Evolutionary conservation across 2,797 vertebrate genomes (phyloP).

Genomic region (Sebastes iracundus): DNA sequence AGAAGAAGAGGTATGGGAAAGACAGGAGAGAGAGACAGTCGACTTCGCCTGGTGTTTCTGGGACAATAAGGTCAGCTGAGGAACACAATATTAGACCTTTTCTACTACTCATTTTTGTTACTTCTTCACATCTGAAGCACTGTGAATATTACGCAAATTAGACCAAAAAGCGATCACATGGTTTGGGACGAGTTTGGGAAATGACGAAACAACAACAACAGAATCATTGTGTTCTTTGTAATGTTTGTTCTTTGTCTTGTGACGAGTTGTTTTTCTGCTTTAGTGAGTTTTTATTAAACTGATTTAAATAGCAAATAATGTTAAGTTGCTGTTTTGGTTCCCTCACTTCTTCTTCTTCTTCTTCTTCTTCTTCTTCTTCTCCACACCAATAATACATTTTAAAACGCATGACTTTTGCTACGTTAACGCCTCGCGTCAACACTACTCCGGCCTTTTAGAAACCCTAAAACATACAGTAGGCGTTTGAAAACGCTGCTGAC

Average conservation of each 20-base stretch:
- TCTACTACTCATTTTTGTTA: too few relatives aligned
- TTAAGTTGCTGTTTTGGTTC: background rate
- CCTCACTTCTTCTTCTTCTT: background rate
- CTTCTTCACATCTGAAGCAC: background rate
- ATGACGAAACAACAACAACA: background rate
- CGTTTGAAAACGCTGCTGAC: too few relatives aligned
- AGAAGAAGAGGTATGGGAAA: slow-evolving; percentile 8
- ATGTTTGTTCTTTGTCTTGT: background rate
- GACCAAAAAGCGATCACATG: background rate
- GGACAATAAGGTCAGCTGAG: background rate
- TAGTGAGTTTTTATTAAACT: too few relatives aligned
- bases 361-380: background rate
- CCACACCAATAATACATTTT: background rate
- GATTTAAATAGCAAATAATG: too few relatives aligned
- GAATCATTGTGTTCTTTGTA: background rate
- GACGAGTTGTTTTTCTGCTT: background rate
- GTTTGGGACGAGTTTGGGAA: background rate
- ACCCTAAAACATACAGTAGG: too few relatives aligned
- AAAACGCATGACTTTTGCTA: background rate
- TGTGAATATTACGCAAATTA: too few relatives aligned
- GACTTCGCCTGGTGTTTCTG: background rate
- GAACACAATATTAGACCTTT: background rate
- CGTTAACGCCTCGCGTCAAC: too few relatives aligned
- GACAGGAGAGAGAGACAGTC: background rate
- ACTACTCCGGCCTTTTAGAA: background rate